Evolutionary conservation across 2,888 invertebrate species (phyloP).

Genomic region (Nipponacmea schrenckii): DNA sequence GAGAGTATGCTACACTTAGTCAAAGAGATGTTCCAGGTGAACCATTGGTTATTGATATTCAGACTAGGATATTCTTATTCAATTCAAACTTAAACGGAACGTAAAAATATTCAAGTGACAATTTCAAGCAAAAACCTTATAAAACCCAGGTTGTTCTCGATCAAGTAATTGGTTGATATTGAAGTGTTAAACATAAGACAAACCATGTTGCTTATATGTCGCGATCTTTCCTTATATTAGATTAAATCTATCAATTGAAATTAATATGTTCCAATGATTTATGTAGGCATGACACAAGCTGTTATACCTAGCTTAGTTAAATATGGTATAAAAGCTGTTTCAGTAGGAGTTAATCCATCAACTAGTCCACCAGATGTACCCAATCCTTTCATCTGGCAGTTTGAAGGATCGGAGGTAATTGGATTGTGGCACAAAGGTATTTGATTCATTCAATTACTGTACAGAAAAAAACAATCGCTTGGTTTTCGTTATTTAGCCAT

Average conservation of each 20-base stretch:
- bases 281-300: conserved; percentile 55
- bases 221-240: too few relatives aligned
- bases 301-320: conserved; percentile 49
- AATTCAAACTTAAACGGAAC: too few relatives aligned
- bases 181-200: too few relatives aligned
- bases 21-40: conserved; percentile 64
- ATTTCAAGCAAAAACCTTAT: too few relatives aligned
- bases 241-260: too few relatives aligned
- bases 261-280: not conserved
- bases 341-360: conserved; percentile 60
- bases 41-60: too few relatives aligned
- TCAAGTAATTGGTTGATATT: too few relatives aligned
- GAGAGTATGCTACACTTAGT: conserved; percentile 50
- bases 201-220: too few relatives aligned
- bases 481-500: not conserved
- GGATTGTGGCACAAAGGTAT: conserved; percentile 60
- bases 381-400: conserved; percentile 54
- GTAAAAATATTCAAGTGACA: too few relatives aligned
- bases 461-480: not conserved
- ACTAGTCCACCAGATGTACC: conserved; percentile 60
- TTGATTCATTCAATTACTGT: not conserved
- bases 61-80: too few relatives aligned
- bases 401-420: conserved; percentile 41
- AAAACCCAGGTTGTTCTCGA: too few relatives aligned
- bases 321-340: conserved; percentile 46